Evolutionary conservation across 2,888 invertebrate species (phyloP), one percentile per base, ranked within the genome.

Genomic region (Orthosia gracilis): DNA sequence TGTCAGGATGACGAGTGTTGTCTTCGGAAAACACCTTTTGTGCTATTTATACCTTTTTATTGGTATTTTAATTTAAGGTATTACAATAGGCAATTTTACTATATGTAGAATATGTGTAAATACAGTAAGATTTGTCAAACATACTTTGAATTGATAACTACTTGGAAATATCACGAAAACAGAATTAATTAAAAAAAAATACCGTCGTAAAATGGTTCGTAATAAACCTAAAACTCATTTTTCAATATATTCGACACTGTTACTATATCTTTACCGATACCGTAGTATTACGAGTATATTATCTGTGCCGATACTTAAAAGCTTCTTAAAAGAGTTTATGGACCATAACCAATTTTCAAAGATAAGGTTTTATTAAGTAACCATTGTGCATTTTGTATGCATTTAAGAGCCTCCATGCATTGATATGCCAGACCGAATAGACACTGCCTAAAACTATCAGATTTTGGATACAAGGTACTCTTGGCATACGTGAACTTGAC

Each of bases 331-430:
- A 18, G 0, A 9, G 31, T 54, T 72, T 18, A 73, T 21, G 59
- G 9, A 3, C 47, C 21, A 3, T 70, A 50, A 31, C 18, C 15
- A 47, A 61, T 13, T 12, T 13, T n/a, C n/a, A 73, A n/a, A 3
- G 21, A 54, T 61, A 73, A 49, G 23, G 47, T 21, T 73, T 57
- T 15, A 40, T 31, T 47, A 21, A 21, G 26, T 12, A 69, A 18
- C 21, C 5, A 18, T 69, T 55, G 26, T 70, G 55, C 21, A 55
- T 71, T 55, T 69, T 54, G 23, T 21, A 31, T 66, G 47, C 11
- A 15, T 45, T 45, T 61, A 21, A 21, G 61, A 61, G n/a, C 7
- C n/a, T 61, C 17, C 17, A 17, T 45, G 15, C 11, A 3, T 45
- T 12, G 1, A 11, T 21, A 18, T 21, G 9, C 15, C n/a, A 45